Conservation (phyloP, 1,140 invertebrate species). For the Dendrolimus punctatus region DNA sequence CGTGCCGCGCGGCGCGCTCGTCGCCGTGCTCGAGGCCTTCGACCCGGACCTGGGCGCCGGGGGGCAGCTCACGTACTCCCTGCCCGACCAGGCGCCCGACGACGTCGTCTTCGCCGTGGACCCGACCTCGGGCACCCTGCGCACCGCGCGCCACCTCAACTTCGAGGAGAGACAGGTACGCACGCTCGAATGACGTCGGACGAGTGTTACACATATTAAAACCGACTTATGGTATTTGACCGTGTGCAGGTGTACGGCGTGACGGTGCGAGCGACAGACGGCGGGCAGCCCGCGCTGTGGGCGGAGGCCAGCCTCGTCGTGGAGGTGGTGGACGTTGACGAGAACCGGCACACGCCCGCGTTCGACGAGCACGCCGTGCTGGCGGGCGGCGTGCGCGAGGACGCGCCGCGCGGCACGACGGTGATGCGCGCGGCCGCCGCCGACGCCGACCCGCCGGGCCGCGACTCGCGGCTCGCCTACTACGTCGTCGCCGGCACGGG, state of each 20-base stretch:
- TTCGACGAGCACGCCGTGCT: slow-evolving; percentile 87
- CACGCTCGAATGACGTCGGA: not conserved
- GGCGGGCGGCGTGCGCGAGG: slow-evolving; percentile 81
- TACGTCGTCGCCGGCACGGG: slow-evolving; percentile 91
- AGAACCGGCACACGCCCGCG: slow-evolving; percentile 79
- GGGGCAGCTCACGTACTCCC: slow-evolving; percentile 82
- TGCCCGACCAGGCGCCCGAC: slow-evolving; percentile 79
- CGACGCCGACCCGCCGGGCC: slow-evolving; percentile 84
- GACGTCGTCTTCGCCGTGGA: slow-evolving; percentile 85
- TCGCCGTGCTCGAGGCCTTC: slow-evolving; percentile 87
- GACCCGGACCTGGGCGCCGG: slow-evolving; percentile 90
- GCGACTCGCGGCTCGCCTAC: slow-evolving; percentile 88
- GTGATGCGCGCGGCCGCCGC: slow-evolving; percentile 84
- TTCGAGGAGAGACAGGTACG: slow-evolving; percentile 86
- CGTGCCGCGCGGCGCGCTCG: slow-evolving; percentile 88
- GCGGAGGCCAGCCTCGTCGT: slow-evolving; percentile 86
- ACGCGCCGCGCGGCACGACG: slow-evolving; percentile 80
- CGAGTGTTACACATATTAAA: not conserved
- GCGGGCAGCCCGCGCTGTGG: slow-evolving; percentile 80
- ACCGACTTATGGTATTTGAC: not conserved
- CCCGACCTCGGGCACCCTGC: slow-evolving; percentile 85
- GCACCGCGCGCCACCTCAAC: slow-evolving; percentile 83
- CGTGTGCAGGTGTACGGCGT: slow-evolving; percentile 81
- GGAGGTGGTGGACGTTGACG: slow-evolving; percentile 94
- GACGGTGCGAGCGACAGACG: slow-evolving; percentile 86